A percentile compares a stretch with the other conserved stretches of the same genome.
phyloP scores from a whole-genome alignment of 2,113 vertebrate genomes.

The Daubentonia madagascariensis region DNA sequence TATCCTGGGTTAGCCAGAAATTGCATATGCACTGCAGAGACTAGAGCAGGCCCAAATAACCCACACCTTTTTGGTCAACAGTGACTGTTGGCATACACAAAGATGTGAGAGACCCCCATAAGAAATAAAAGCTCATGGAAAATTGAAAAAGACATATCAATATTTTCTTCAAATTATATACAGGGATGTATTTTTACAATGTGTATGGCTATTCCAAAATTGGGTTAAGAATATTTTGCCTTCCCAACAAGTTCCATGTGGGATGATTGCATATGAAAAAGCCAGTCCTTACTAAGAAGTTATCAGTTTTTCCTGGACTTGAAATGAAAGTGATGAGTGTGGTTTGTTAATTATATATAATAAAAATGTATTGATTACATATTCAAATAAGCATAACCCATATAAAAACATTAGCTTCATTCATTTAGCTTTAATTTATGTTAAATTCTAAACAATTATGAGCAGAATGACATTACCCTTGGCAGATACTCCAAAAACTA shows the following conservation, averaged over 20 bases:
- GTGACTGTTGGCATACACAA: neutral
- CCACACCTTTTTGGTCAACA: neutral
- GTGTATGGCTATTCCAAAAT: neutral
- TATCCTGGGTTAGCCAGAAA: neutral
- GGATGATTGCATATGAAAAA: neutral
- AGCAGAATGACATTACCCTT: neutral
- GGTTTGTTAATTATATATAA: neutral
- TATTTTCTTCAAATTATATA: neutral
- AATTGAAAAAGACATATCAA: neutral
- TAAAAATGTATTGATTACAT: neutral
- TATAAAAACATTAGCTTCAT: neutral
- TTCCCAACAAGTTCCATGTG: neutral
- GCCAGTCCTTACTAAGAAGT: neutral
- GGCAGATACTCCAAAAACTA: neutral
- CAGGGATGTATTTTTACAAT: neutral
- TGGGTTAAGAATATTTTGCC: neutral
- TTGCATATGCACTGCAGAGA: neutral
- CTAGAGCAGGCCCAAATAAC: neutral
- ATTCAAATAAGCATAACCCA: neutral
- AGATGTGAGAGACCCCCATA: neutral
- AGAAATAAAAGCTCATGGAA: neutral
- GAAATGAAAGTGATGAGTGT: neutral
- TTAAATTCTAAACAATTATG: neutral
- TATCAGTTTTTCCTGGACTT: neutral
- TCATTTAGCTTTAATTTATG: neutral